Evolutionary conservation across 2,113 vertebrate species (phyloP), one percentile per base, ranked within the genome.

Genomic region (Chaetura pelagica): DNA sequence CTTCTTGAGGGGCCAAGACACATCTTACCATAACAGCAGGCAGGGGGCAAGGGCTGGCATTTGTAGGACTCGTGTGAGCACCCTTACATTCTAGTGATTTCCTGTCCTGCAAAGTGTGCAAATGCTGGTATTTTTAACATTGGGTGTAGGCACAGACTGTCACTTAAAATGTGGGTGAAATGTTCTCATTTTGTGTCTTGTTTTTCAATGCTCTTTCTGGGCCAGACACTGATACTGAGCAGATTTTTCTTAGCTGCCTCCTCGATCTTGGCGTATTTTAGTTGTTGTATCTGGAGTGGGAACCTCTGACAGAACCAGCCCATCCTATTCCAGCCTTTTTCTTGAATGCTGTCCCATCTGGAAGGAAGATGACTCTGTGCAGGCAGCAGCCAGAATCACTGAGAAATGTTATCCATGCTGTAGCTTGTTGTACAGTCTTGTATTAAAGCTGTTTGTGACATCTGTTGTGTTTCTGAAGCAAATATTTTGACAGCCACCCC

Each of bases 381-480:
- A 73, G 51, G 22, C 67, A 76, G 54, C 32, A 86, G 54, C 12
- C 35, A 59, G 49, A 83, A 54, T 66, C 54, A 46, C 29, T 30
- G 32, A 80, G 40, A 12, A 80, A 18, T 80, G 16, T 40, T 82
- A 40, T 68, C 23, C 24, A 38, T 68, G 21, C n/a, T 84, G 58
- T 57, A 49, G 26, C 46, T 76, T 66, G 15, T 61, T 80, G 32
- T 57, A 46, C 5, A 32, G 9, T 69, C 54, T 57, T 73, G 13
- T 89, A 22, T 86, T 72, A n/a, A 13, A 84, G 48, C 35, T 86
- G 9, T 51, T 75, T 72, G 63, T 77, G 32, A 66, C 42, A 88
- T 83, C 34, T 88, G 27, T 35, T 85, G 81, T 95, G 89, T 95
- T 87, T 94, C 87, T 84, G 71, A 82, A 89, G 44, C 16, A 90